These are phyloP conservation scores for Novumbra hubbsi DNA, from an alignment of 2,797 vertebrate species.

Conservation along the genomic window DNA sequence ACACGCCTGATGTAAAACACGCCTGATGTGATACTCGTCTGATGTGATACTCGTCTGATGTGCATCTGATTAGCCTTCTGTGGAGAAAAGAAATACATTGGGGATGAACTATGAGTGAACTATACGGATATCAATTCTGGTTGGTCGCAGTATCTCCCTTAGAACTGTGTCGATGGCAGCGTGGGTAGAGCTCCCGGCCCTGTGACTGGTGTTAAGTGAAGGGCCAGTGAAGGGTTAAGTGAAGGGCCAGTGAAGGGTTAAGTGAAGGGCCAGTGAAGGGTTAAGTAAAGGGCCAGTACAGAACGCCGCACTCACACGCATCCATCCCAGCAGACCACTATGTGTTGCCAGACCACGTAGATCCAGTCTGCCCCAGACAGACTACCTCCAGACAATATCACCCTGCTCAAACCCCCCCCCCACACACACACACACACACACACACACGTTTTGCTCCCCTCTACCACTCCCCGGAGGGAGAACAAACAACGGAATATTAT, in stretches of 20 bases:
- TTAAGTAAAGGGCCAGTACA: slow-evolving; percentile 33
- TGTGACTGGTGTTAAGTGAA: slow-evolving; percentile 25
- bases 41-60: too few relatives aligned
- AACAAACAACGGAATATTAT: slow-evolving; percentile 32
- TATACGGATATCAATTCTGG: background rate
- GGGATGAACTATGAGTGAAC: background rate
- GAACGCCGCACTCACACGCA: background rate
- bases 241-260: slow-evolving; percentile 26
- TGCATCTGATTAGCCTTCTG: too few relatives aligned
- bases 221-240: slow-evolving; percentile 31
- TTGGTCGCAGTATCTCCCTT: background rate
- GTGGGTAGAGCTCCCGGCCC: slow-evolving; percentile 9
- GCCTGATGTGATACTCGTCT: too few relatives aligned
- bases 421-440: too few relatives aligned
- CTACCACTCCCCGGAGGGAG: background rate
- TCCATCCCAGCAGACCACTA: slow-evolving; percentile 18
- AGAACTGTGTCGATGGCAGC: background rate
- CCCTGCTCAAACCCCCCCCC: slow-evolving; percentile 25
- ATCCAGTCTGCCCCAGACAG: slow-evolving; percentile 61
- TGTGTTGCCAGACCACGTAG: slow-evolving; percentile 48
- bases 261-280: slow-evolving; percentile 24
- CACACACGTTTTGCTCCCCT: slow-evolving; percentile 8
- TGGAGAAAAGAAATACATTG: slow-evolving; percentile 1
- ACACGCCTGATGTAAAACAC: too few relatives aligned
- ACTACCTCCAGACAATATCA: slow-evolving; percentile 70